Conservation (phyloP, 1,140 invertebrate genomes). For the Drosophila oshimai region DNA sequence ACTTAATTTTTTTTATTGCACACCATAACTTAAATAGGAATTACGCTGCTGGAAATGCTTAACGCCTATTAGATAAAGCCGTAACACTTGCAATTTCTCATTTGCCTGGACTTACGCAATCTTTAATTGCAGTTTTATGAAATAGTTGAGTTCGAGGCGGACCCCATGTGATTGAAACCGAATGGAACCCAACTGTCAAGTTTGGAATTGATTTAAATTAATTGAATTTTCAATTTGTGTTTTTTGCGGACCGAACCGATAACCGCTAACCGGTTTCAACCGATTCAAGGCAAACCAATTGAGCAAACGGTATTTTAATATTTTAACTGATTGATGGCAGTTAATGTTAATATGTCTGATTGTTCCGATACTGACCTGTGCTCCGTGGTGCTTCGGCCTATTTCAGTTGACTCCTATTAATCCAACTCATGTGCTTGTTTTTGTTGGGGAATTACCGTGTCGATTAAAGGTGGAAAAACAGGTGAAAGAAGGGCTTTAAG, state of each 20-base stretch:
- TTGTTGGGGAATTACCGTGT: not conserved
- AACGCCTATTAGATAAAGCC: not conserved
- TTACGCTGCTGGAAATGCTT: not conserved
- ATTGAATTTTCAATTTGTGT: conserved; percentile 57
- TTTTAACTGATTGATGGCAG: conserved; percentile 14
- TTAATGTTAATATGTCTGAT: conserved; percentile 34
- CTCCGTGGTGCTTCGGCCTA: conserved; percentile 28
- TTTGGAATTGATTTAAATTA: conserved; percentile 60
- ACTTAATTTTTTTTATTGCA: too few relatives aligned
- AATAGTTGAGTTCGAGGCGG: conserved; percentile 3
- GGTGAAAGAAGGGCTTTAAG: conserved; percentile 4
- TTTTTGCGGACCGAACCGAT: not conserved
- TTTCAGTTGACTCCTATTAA: conserved; percentile 38
- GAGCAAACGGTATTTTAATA: conserved; percentile 20
- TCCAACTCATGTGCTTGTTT: conserved; percentile 40
- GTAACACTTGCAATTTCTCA: not conserved
- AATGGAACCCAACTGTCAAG: conserved; percentile 14
- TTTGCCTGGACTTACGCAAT: not conserved
- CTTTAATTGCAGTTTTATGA: not conserved
- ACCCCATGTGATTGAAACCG: conserved; percentile 8
- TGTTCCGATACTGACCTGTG: conserved; percentile 44
- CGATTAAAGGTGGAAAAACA: conserved; percentile 3
- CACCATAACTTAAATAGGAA: not conserved
- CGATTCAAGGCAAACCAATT: conserved; percentile 25
- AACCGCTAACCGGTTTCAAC: conserved; percentile 41